Percentiles rank a stretch among this genome's conserved stretches.
Evolutionary conservation across 2,888 invertebrate species (phyloP).

Genomic region (Lasioglossum zephyrum): DNA sequence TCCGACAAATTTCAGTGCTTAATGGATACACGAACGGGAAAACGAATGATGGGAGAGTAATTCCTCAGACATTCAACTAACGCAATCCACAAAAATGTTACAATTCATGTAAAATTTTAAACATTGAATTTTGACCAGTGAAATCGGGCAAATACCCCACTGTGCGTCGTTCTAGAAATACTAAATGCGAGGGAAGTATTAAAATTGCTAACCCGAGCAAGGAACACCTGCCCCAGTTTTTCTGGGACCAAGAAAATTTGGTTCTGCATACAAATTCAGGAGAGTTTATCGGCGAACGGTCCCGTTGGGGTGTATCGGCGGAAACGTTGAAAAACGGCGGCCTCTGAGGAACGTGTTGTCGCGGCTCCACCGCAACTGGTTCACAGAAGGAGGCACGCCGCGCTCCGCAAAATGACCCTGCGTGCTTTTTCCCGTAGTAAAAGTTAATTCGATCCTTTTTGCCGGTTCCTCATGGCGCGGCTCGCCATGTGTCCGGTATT

Average conservation of each 20-base stretch:
- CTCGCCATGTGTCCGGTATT: slow-evolving; percentile 79
- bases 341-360: background rate
- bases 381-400: slow-evolving; percentile 40
- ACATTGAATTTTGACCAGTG: too few species aligned
- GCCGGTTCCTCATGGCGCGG: slow-evolving; percentile 57
- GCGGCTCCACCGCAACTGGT: slow-evolving; percentile 37
- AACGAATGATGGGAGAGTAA: too few species aligned
- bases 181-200: background rate
- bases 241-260: background rate
- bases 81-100: too few species aligned
- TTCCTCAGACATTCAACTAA: too few species aligned
- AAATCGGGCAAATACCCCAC: too few species aligned
- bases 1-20: too few species aligned
- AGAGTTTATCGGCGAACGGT: background rate
- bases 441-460: slow-evolving; percentile 80
- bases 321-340: slow-evolving; percentile 35
- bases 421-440: slow-evolving; percentile 75
- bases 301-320: background rate
- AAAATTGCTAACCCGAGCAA: background rate
- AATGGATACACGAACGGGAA: too few species aligned
- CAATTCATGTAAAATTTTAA: too few species aligned
- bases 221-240: background rate
- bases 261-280: background rate
- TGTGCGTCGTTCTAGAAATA: background rate
- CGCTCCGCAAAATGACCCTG: slow-evolving; percentile 48